These are phyloP conservation scores for Sciurus carolinensis DNA, from an alignment of 2,797 vertebrate species.

Conservation along the genomic window DNA sequence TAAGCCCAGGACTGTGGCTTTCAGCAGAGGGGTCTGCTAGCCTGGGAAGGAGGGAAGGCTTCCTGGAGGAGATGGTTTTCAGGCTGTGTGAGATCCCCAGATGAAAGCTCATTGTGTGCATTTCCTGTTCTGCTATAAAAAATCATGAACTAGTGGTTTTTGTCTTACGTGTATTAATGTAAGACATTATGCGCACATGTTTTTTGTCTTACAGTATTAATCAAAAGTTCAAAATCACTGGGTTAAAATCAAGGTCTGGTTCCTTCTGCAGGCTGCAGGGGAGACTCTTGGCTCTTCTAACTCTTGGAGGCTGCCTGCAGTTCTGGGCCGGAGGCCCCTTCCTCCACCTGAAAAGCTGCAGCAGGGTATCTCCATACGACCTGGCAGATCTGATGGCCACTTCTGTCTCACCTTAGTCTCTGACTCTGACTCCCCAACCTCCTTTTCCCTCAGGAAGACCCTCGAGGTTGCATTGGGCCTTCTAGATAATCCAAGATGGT, in stretches of 20 bases:
- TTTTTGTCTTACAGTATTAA: background rate
- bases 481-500: background rate
- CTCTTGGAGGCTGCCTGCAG: background rate
- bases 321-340: background rate
- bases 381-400: background rate
- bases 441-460: background rate
- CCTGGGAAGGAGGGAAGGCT: background rate
- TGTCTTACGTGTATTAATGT: too few relatives aligned
- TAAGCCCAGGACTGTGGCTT: background rate
- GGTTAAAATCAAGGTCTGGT: background rate
- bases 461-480: background rate
- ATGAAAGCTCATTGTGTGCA: background rate
- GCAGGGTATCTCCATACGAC: background rate
- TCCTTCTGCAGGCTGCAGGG: background rate
- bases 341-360: background rate
- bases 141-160: background rate
- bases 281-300: background rate
- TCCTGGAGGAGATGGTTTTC: background rate
- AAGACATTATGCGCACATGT: too few relatives aligned
- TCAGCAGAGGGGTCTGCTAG: background rate
- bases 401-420: background rate
- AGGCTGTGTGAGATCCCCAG: background rate
- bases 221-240: slow-evolving; percentile 8
- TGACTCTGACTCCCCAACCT: background rate
- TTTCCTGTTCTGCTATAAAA: background rate